Percentiles rank a stretch among this genome's conserved stretches.
Evolutionary conservation across 2,797 vertebrate genomes (phyloP).

Genomic region (Rhinoraja longicauda): DNA sequence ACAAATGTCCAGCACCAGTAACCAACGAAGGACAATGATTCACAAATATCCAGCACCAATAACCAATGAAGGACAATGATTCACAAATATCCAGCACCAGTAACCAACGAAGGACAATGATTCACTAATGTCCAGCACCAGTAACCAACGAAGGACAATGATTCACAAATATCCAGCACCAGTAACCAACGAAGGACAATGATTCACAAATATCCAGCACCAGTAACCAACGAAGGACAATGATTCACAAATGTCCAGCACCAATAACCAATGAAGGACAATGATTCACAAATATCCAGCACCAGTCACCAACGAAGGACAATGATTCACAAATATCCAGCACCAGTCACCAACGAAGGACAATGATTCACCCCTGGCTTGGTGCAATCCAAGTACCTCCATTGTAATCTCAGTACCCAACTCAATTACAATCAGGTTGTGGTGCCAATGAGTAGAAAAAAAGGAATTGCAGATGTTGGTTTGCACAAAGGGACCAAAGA

Average conservation of each 20-base stretch:
- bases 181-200: no score
- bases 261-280: not conserved
- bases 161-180: not conserved
- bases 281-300: no score
- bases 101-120: no score
- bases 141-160: no score
- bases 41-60: not conserved
- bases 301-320: not conserved
- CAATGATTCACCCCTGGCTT: not conserved
- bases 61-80: not conserved
- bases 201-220: no score
- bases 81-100: no score
- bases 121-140: no score
- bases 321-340: no score
- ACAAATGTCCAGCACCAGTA: not conserved
- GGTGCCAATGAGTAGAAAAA: not conserved
- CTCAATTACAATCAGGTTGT: no score
- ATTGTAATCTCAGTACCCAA: not conserved
- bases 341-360: not conserved
- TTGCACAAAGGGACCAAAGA: no score
- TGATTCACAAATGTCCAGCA: no score
- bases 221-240: not conserved
- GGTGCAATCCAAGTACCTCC: not conserved
- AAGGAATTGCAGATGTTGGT: no score
- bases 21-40: not conserved